These are phyloP conservation scores for Akabosia matsudoensis DNA, from an alignment of 1,140 invertebrate genomes.

Conservation along the genomic window DNA sequence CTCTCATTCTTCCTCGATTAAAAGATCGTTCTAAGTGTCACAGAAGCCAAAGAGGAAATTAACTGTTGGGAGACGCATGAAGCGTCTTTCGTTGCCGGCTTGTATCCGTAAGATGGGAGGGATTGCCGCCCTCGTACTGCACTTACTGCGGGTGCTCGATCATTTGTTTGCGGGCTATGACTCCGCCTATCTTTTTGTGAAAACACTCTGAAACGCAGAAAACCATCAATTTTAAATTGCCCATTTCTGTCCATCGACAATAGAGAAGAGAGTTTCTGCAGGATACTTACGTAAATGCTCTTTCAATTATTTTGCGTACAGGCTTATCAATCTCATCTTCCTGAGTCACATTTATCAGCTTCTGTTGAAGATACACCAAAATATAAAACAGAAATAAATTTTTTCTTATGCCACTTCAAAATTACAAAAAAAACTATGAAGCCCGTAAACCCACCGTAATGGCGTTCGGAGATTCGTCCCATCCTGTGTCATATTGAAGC, in stretches of 20 bases:
- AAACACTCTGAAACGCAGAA: background rate
- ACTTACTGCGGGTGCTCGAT: too few relatives aligned
- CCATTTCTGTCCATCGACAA: too few relatives aligned
- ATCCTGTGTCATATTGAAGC: conserved; percentile 40
- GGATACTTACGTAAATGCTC: background rate
- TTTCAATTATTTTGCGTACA: background rate
- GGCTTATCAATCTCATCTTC: background rate
- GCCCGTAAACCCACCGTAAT: conserved; percentile 19
- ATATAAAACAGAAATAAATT: conserved; percentile 7
- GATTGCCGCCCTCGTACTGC: too few relatives aligned
- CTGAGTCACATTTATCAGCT: background rate
- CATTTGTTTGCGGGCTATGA: too few relatives aligned
- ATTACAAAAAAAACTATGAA: conserved; percentile 19
- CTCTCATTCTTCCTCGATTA: too few relatives aligned
- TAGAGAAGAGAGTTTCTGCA: background rate
- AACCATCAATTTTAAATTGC: background rate
- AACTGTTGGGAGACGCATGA: background rate
- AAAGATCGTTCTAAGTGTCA: too few relatives aligned
- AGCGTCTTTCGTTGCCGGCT: background rate
- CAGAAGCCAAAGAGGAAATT: too few relatives aligned
- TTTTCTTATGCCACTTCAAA: background rate
- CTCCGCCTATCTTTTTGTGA: too few relatives aligned
- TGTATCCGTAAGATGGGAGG: background rate
- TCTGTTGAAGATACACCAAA: background rate
- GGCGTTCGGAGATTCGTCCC: conserved; percentile 33